These are phyloP conservation scores for Nebria salina DNA, from an alignment of 2,888 invertebrate species.

Conservation along the genomic window DNA sequence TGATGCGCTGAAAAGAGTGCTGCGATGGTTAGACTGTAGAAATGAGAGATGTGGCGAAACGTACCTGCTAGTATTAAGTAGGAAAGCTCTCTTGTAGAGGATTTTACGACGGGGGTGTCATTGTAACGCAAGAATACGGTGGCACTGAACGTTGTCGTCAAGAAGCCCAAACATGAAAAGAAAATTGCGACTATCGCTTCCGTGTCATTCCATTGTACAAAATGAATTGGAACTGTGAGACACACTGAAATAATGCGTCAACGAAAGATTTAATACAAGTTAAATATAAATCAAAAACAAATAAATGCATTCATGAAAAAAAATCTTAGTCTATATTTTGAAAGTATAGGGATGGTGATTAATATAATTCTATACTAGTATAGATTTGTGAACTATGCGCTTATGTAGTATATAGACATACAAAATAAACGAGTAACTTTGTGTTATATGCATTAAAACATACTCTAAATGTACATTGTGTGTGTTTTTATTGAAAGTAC, in stretches of 20 bases:
- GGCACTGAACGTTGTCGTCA: conserved; percentile 69
- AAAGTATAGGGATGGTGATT: too few relatives aligned
- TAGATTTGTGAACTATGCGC: too few relatives aligned
- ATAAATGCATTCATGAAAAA: not conserved
- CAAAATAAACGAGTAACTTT: too few relatives aligned
- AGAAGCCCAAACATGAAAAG: conserved; percentile 71
- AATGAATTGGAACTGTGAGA: conserved; percentile 69
- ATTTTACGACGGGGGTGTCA: conserved; percentile 81
- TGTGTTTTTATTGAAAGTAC: too few relatives aligned
- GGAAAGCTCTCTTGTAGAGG: conserved; percentile 72
- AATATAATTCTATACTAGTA: too few relatives aligned
- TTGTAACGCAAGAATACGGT: conserved; percentile 73
- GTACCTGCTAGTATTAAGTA: conserved; percentile 74
- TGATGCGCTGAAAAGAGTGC: not conserved
- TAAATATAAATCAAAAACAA: not conserved
- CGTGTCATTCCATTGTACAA: conserved; percentile 70
- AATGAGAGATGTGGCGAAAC: not conserved
- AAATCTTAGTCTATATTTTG: too few relatives aligned
- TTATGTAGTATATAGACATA: too few relatives aligned
- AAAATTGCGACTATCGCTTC: conserved; percentile 71
- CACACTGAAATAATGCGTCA: conserved; percentile 63
- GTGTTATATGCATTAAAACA: not conserved
- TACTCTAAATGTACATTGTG: too few relatives aligned
- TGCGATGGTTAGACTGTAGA: not conserved
- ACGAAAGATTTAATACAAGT: conserved; percentile 7